Evolutionary conservation across 2,888 invertebrate genomes (phyloP).

Genomic region (Scaptomyza reducta): DNA sequence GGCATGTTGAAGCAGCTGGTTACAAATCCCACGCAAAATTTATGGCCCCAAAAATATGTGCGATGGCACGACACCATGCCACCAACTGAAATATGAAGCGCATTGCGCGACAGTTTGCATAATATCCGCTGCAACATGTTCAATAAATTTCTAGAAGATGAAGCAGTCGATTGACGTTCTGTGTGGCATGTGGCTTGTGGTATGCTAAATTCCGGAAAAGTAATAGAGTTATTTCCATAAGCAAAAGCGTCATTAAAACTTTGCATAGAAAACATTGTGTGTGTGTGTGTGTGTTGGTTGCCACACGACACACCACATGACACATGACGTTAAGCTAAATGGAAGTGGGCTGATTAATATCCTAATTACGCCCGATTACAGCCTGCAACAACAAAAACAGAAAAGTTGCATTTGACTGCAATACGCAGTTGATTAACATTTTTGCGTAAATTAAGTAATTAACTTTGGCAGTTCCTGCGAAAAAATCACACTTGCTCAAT

Average conservation of each 20-base stretch:
- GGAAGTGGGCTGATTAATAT: constrained; percentile 26
- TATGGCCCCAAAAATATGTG: constrained; percentile 36
- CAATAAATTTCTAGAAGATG: constrained; percentile 21
- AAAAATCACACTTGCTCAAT: constrained; percentile 16
- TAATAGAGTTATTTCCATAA: constrained; percentile 37
- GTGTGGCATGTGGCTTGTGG: constrained; percentile 10
- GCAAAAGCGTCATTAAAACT: constrained; percentile 3
- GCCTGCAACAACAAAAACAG: constrained; percentile 2
- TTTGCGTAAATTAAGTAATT: constrained; percentile 38
- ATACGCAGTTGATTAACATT: constrained; percentile 36
- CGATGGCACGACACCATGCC: constrained; percentile 6
- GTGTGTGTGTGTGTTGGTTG: constrained; percentile 13
- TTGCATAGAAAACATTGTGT: constrained; percentile 1
- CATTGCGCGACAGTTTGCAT: constrained; percentile 51
- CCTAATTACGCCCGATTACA: constrained; percentile 28
- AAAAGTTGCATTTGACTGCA: constrained; percentile 19
- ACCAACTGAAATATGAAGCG: constrained; percentile 39
- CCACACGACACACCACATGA: constrained; percentile 18
- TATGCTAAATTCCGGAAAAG: constrained; percentile 66
- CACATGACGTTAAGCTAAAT: constrained; percentile 46
- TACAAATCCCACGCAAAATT: constrained; percentile 44
- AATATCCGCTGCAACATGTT: constrained; percentile 62
- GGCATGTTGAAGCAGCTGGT: constrained; percentile 36
- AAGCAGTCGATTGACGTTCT: not conserved
- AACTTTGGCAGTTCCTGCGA: constrained; percentile 11